Evolutionary conservation across 1,140 invertebrate genomes (phyloP).

Genomic region (Whitmania pigra): DNA sequence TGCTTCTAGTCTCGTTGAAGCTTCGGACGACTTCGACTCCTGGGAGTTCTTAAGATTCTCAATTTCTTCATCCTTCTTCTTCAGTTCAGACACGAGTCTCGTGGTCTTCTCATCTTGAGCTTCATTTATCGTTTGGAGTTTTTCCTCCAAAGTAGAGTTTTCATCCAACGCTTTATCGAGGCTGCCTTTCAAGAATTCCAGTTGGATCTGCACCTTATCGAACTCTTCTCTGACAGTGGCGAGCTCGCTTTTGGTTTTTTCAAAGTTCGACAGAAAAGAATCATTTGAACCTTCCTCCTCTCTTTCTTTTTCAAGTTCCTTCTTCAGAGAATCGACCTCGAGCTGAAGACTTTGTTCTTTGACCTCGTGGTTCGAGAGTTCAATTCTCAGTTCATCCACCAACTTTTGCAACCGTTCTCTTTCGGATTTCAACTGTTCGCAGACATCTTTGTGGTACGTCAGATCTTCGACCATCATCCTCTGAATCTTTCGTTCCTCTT

Average conservation of each 20-base stretch:
- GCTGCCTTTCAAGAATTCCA: background rate
- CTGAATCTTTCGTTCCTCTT: no score
- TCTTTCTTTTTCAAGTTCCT: background rate
- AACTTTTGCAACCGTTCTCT: no score
- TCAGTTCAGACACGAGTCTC: background rate
- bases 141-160: background rate
- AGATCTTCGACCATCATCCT: no score
- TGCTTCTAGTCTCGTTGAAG: background rate
- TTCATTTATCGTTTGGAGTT: background rate
- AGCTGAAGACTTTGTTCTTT: no score
- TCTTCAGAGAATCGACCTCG: background rate
- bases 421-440: no score
- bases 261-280: background rate
- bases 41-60: background rate
- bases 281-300: background rate
- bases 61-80: background rate
- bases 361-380: no score
- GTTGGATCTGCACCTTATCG: background rate
- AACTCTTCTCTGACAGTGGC: background rate
- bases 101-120: conserved; percentile 3
- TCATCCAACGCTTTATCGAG: background rate
- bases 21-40: background rate
- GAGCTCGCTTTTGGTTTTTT: background rate
- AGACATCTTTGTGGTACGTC: no score
- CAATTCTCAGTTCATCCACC: no score